Conservation (phyloP, 2,113 vertebrate species). For the Gallinago undulata region DNA sequence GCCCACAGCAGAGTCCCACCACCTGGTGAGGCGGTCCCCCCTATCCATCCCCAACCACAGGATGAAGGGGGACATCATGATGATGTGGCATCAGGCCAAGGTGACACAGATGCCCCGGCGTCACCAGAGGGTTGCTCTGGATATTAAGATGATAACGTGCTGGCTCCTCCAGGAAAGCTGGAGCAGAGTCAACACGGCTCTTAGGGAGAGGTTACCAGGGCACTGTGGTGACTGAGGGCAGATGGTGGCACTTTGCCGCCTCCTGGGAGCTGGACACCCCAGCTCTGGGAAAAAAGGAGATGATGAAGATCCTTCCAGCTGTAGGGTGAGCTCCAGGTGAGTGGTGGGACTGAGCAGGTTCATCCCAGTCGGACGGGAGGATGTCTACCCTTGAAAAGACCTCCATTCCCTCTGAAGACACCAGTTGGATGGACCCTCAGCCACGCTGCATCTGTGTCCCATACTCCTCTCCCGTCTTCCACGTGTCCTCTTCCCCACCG, state of each 20-base stretch:
- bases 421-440: background rate
- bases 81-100: accelerated
- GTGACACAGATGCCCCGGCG: background rate
- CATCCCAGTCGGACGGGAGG: background rate
- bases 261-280: background rate
- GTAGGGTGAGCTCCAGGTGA: background rate
- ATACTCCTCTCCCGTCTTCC: background rate
- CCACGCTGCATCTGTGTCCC: accelerated
- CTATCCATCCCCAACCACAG: accelerated
- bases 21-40: background rate
- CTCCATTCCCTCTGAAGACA: background rate
- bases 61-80: background rate
- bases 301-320: background rate
- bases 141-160: background rate
- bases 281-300: background rate
- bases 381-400: background rate
- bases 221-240: background rate
- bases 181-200: background rate
- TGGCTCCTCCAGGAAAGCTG: background rate
- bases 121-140: background rate
- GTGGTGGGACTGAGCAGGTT: background rate
- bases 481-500: background rate
- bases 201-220: background rate
- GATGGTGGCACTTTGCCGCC: background rate
- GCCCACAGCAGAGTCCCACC: background rate